Percentiles rank a stretch among this genome's conserved stretches.
Evolutionary conservation across 1,140 invertebrate genomes (phyloP).

Genomic region (Aphelenchoides avenae): DNA sequence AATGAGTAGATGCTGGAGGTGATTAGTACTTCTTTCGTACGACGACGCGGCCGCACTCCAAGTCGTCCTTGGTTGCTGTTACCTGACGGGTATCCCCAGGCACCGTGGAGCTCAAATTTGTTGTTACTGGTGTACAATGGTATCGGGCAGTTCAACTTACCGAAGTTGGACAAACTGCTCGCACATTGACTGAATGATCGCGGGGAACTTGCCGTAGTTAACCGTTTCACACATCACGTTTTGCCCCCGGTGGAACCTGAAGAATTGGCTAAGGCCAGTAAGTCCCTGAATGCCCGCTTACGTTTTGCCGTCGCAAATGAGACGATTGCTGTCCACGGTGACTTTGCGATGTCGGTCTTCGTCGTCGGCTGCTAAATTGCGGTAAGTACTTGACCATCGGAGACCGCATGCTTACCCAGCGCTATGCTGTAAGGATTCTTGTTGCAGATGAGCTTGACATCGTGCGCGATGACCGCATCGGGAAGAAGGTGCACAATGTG

Average conservation of each 20-base stretch:
- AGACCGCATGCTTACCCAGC: no score
- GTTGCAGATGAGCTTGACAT: slow-evolving; percentile 18
- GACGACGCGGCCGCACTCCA: slow-evolving; percentile 28
- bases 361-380: no score
- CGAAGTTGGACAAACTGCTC: slow-evolving; percentile 17
- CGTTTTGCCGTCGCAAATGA: slow-evolving; percentile 18
- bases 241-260: slow-evolving; percentile 15
- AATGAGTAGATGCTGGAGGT: background rate
- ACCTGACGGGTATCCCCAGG: slow-evolving; percentile 25
- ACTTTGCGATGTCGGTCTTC: slow-evolving; percentile 14
- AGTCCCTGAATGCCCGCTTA: background rate
- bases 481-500: slow-evolving; percentile 14
- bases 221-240: slow-evolving; percentile 12
- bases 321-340: slow-evolving; percentile 15
- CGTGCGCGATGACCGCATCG: slow-evolving; percentile 9
- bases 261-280: slow-evolving; percentile 1
- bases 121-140: background rate
- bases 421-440: background rate
- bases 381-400: no score
- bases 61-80: slow-evolving; percentile 28
- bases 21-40: slow-evolving; percentile 28
- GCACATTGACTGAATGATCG: slow-evolving; percentile 17
- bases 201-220: slow-evolving; percentile 17
- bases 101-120: background rate
- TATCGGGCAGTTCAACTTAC: no score